Conservation (phyloP, 2,113 vertebrate species). For the Albula goreensis region DNA sequence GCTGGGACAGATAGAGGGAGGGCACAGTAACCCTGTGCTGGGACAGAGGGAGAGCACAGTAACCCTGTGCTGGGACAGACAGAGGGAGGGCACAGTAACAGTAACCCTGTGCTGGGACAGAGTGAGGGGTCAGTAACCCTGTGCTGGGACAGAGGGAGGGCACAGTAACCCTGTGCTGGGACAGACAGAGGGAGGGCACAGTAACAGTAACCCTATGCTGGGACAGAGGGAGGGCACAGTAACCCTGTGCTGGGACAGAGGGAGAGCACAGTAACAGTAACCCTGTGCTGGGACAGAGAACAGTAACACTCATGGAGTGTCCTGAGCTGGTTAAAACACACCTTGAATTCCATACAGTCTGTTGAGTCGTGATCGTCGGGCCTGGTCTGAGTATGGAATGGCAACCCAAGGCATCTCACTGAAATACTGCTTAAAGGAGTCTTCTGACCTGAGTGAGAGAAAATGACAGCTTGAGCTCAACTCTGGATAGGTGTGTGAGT, state of each 20-base stretch:
- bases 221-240: too few species aligned
- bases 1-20: too few species aligned
- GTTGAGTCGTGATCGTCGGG: slow-evolving; percentile 89
- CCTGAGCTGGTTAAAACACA: slow-evolving; percentile 48
- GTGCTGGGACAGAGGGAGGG: slow-evolving; percentile 30
- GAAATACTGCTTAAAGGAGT: slow-evolving; percentile 98
- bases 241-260: too few species aligned
- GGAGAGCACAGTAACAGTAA: too few species aligned
- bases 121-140: slow-evolving; percentile 42
- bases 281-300: slow-evolving; percentile 7
- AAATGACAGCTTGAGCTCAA: neutral
- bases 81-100: too few species aligned
- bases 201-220: too few species aligned
- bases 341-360: slow-evolving; percentile 97
- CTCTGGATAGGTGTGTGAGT: neutral
- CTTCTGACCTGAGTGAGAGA: slow-evolving; percentile 81
- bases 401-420: slow-evolving; percentile 98
- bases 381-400: slow-evolving; percentile 87
- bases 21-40: too few species aligned
- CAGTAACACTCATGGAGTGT: neutral
- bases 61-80: too few species aligned
- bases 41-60: too few species aligned
- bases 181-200: slow-evolving; percentile 29
- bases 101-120: slow-evolving; percentile 35
- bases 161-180: slow-evolving; percentile 17